Percentiles rank a stretch among this genome's conserved stretches.
These are phyloP conservation scores for Eulemur rubriventer DNA, from an alignment of 2,797 vertebrate genomes.

Conservation along the genomic window DNA sequence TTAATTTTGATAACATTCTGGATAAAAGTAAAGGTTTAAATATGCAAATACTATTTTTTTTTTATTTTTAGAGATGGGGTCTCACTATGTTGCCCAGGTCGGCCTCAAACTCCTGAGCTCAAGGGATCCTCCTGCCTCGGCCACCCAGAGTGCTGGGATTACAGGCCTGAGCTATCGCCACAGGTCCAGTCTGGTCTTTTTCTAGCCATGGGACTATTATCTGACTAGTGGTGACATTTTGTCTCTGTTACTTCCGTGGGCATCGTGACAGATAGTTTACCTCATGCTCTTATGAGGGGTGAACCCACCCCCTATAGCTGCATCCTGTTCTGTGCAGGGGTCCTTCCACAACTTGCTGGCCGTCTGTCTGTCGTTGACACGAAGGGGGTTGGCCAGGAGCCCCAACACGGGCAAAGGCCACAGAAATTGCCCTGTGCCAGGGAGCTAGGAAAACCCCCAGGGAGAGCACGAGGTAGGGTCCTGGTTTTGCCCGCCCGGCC, in stretches of 20 bases:
- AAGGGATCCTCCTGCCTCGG: too few relatives aligned
- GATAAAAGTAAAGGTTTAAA: neutral
- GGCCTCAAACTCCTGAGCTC: too few relatives aligned
- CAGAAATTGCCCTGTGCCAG: neutral
- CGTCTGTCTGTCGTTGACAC: neutral
- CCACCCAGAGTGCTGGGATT: too few relatives aligned
- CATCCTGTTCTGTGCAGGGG: neutral
- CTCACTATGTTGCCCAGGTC: too few relatives aligned
- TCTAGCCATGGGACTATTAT: neutral
- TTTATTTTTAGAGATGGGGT: too few relatives aligned
- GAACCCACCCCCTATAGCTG: neutral
- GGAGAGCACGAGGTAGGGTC: fast-evolving
- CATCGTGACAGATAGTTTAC: neutral
- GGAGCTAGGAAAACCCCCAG: neutral
- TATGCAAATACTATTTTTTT: neutral
- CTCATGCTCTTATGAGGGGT: neutral
- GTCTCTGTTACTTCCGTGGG: neutral
- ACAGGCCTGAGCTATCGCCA: too few relatives aligned
- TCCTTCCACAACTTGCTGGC: fast-evolving
- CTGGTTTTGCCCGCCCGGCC: neutral
- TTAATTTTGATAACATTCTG: neutral
- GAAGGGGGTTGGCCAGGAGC: neutral
- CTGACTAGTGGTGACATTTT: neutral
- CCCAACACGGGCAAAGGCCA: neutral
- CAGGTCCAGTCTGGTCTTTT: neutral